Conservation (phyloP, 2,797 vertebrate genomes). For the Malacoraja senta region DNA sequence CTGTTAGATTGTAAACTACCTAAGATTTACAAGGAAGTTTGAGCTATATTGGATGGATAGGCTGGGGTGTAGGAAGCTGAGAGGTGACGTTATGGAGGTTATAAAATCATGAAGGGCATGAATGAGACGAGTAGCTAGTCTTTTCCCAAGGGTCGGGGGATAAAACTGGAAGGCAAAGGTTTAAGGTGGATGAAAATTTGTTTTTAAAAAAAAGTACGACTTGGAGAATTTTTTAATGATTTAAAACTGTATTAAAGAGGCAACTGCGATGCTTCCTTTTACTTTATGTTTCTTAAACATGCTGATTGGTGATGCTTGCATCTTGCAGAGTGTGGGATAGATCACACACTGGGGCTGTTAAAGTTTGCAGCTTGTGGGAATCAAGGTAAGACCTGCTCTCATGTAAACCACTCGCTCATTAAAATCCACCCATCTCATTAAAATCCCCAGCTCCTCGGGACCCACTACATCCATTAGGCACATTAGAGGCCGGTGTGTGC, state of each 20-base stretch:
- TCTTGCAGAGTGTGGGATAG: neutral
- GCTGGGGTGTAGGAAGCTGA: too few relatives aligned
- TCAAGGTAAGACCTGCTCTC: neutral
- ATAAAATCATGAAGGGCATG: too few relatives aligned
- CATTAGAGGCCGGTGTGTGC: neutral
- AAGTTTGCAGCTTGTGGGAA: neutral
- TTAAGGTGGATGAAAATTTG: too few relatives aligned
- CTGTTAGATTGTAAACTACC: too few relatives aligned
- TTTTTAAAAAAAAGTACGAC: too few relatives aligned
- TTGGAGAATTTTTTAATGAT: neutral
- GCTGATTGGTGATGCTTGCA: neutral
- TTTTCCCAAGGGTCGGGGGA: too few relatives aligned
- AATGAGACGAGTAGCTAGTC: too few relatives aligned
- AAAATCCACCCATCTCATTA: conserved; percentile 34
- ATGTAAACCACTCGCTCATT: conserved; percentile 20
- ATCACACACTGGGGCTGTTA: conserved; percentile 12
- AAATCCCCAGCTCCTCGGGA: neutral
- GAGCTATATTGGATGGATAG: too few relatives aligned
- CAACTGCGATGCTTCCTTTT: neutral
- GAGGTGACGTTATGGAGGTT: too few relatives aligned
- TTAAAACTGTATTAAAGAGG: neutral
- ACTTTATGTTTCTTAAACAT: neutral
- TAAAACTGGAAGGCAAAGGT: too few relatives aligned
- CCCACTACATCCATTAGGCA: neutral
- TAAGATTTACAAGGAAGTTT: too few relatives aligned